These are phyloP conservation scores for Aphelinus certus DNA, from an alignment of 1,140 invertebrate genomes.

Conservation along the genomic window DNA sequence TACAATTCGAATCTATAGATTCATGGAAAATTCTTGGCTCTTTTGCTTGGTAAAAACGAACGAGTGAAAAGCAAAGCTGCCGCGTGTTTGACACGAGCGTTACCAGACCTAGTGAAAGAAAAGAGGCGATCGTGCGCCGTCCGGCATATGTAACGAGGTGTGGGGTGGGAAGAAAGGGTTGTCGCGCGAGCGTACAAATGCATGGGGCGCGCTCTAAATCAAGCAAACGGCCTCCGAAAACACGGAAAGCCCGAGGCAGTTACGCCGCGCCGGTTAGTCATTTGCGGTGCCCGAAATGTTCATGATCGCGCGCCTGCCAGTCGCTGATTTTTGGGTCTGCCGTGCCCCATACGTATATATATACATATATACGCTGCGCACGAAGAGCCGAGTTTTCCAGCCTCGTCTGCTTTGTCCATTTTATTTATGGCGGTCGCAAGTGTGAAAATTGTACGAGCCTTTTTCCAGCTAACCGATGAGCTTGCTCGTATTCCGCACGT, in stretches of 20 bases:
- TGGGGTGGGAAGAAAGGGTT: slow-evolving; percentile 48
- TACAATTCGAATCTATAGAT: too few species aligned
- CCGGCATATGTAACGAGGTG: too few species aligned
- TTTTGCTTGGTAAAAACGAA: background rate
- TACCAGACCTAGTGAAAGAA: slow-evolving; percentile 1
- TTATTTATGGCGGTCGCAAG: slow-evolving; percentile 9
- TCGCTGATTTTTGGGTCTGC: slow-evolving; percentile 30
- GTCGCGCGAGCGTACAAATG: slow-evolving; percentile 25
- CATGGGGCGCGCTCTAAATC: slow-evolving; percentile 55
- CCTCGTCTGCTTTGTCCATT: background rate
- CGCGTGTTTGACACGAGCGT: slow-evolving; percentile 11
- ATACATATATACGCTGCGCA: background rate
- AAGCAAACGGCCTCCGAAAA: slow-evolving; percentile 56
- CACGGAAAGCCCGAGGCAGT: slow-evolving; percentile 50
- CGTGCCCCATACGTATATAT: background rate
- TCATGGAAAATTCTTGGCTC: background rate
- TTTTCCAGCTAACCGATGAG: too few species aligned
- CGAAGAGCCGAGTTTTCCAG: too few species aligned
- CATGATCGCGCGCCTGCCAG: slow-evolving; percentile 23
- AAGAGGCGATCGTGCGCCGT: background rate
- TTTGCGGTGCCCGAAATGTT: slow-evolving; percentile 55
- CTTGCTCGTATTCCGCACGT: too few species aligned
- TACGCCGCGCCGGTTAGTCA: slow-evolving; percentile 52
- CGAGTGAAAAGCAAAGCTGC: background rate
- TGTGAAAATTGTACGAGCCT: too few species aligned